A percentile compares a stretch with the other conserved stretches of the same genome.
These are phyloP conservation scores for Rhingia campestris DNA, from an alignment of 2,888 invertebrate genomes.

Conservation along the genomic window DNA sequence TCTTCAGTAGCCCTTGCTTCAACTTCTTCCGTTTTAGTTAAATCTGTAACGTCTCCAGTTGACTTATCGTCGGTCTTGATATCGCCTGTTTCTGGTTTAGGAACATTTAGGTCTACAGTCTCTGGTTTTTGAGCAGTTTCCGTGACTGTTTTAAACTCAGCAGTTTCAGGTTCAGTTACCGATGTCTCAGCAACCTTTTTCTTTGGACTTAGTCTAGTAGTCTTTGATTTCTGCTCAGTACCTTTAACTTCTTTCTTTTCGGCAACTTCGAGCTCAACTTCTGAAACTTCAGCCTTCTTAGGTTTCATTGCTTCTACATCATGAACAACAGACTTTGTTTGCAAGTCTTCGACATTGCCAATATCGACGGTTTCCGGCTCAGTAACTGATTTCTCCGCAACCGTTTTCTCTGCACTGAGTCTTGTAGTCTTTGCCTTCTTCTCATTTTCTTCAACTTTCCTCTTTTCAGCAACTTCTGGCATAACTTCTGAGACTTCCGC, in stretches of 20 bases:
- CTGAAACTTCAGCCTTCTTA: neutral
- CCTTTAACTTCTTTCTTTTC: neutral
- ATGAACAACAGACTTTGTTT: neutral
- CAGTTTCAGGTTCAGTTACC: conserved; percentile 10
- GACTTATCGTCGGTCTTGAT: neutral
- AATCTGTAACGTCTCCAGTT: neutral
- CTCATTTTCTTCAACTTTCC: conserved; percentile 7
- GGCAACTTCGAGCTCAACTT: conserved; percentile 12
- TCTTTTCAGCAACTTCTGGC: conserved; percentile 37
- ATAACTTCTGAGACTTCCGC: conserved; percentile 38
- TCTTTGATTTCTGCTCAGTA: neutral
- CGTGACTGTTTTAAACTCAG: neutral
- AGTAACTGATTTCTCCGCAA: conserved; percentile 30
- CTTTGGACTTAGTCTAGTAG: conserved; percentile 27
- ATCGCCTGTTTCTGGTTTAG: conserved; percentile 30
- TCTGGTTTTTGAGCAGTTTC: neutral
- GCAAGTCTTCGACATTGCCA: neutral
- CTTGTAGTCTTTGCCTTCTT: conserved; percentile 14
- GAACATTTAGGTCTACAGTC: neutral
- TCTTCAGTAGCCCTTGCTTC: conserved; percentile 20
- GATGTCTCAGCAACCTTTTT: conserved; percentile 10
- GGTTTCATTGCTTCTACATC: neutral
- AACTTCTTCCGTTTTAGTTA: conserved; percentile 4
- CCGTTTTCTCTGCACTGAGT: conserved; percentile 9
- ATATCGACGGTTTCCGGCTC: conserved; percentile 33